phyloP scores from a whole-genome alignment of 2,888 invertebrate species.

The Hermaeophaga mercurialis region DNA sequence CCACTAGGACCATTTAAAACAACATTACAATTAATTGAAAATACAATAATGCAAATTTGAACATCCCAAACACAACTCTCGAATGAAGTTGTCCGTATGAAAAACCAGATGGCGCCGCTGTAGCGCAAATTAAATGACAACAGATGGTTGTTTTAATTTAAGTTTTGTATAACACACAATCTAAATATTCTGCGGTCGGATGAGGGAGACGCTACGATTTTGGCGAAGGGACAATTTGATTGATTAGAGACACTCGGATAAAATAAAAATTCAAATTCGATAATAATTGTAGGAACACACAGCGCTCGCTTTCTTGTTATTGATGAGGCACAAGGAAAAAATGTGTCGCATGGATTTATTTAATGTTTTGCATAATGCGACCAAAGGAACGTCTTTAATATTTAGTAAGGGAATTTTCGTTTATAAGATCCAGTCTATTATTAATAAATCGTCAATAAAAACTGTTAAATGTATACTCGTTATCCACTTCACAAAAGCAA shows the following conservation, averaged over 20 bases:
- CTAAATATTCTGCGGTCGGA: slow-evolving; percentile 16
- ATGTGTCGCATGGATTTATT: too few species aligned
- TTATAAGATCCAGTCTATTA: too few species aligned
- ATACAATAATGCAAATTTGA: slow-evolving; percentile 28
- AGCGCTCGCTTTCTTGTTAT: too few species aligned
- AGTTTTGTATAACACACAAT: slow-evolving; percentile 24
- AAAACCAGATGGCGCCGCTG: slow-evolving; percentile 25
- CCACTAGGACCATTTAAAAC: slow-evolving; percentile 1
- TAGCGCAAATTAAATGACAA: slow-evolving; percentile 29
- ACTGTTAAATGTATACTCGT: not conserved
- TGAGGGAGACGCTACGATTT: slow-evolving; percentile 3
- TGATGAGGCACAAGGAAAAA: too few species aligned
- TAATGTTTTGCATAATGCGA: too few species aligned
- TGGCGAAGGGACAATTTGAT: slow-evolving; percentile 12
- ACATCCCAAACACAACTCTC: slow-evolving; percentile 8
- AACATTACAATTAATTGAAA: not conserved
- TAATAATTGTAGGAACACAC: slow-evolving; percentile 15
- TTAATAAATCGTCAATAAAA: too few species aligned
- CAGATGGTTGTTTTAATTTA: slow-evolving; percentile 30
- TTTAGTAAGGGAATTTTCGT: too few species aligned
- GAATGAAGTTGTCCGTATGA: slow-evolving; percentile 21
- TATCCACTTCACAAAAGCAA: not conserved
- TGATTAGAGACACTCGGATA: slow-evolving; percentile 10
- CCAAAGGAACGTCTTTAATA: too few species aligned
- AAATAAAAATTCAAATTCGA: slow-evolving; percentile 16